phyloP scores from a whole-genome alignment of 2,797 vertebrate genomes.

The Sebastes kiyomatsui region DNA sequence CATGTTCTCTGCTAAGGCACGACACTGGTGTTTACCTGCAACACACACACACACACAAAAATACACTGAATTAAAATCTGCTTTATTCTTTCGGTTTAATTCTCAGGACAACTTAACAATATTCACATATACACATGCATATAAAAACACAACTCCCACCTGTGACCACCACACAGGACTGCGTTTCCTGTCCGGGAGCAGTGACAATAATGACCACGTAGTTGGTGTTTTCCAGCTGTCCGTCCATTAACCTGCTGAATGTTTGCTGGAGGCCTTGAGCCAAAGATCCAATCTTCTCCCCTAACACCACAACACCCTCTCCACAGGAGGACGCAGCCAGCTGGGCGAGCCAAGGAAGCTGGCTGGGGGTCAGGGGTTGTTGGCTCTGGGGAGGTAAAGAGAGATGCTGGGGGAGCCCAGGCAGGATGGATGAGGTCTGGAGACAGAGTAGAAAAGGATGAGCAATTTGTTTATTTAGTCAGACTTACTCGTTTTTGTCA shows the following conservation, averaged over 20 bases:
- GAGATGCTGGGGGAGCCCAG: conserved; percentile 72
- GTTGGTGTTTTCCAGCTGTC: conserved; percentile 89
- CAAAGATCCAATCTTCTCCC: conserved; percentile 87
- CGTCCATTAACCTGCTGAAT: conserved; percentile 89
- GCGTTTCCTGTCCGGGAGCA: conserved; percentile 84
- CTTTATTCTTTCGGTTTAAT: not conserved
- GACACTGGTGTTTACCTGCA: conserved; percentile 94
- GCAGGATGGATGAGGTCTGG: conserved; percentile 68
- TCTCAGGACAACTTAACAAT: not conserved
- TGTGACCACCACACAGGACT: conserved; percentile 93
- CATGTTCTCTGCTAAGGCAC: conserved; percentile 92
- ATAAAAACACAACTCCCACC: conserved; percentile 47
- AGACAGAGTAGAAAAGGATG: conserved; percentile 1
- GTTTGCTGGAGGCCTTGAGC: conserved; percentile 92
- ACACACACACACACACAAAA: not conserved
- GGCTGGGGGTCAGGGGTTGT: conserved; percentile 87
- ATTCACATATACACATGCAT: not conserved
- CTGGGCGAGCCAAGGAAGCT: conserved; percentile 96
- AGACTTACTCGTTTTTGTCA: not conserved
- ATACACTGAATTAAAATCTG: not conserved
- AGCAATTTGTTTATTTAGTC: not conserved
- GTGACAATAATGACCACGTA: conserved; percentile 95
- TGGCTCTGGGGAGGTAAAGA: conserved; percentile 73
- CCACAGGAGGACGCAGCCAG: conserved; percentile 95
- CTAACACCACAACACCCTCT: conserved; percentile 90